Conservation (phyloP, 2,888 invertebrate species). For the Drosophila nr. fundita region DNA sequence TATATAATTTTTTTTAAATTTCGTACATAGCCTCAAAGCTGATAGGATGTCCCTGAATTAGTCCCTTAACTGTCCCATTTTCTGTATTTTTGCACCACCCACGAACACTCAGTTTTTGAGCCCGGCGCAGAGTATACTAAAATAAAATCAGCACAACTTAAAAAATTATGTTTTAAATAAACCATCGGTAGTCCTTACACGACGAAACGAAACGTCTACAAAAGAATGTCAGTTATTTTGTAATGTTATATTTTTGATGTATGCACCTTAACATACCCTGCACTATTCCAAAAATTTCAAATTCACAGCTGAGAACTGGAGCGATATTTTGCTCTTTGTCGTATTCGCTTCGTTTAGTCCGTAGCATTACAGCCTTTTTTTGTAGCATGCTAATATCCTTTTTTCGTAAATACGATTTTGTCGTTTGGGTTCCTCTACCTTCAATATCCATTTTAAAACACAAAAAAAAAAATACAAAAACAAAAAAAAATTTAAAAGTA, state of each 20-base stretch:
- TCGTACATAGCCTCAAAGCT: conserved; percentile 86
- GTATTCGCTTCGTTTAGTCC: no score
- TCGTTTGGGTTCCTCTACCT: conserved; percentile 31
- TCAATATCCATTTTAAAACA: conserved; percentile 13
- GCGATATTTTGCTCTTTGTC: not conserved
- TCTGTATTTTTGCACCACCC: conserved; percentile 89
- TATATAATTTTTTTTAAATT: not conserved
- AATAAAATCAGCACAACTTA: conserved; percentile 9
- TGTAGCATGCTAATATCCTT: not conserved
- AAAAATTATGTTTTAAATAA: conserved; percentile 7
- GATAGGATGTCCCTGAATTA: conserved; percentile 86
- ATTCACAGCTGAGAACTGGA: conserved; percentile 64
- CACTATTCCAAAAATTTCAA: conserved; percentile 84
- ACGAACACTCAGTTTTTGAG: conserved; percentile 86
- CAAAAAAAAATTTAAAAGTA: conserved; percentile 22
- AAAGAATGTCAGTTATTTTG: conserved; percentile 4
- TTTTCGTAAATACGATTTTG: not conserved
- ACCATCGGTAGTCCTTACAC: conserved; percentile 48
- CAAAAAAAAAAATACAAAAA: fast-evolving
- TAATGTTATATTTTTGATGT: not conserved
- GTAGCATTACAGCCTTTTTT: not conserved
- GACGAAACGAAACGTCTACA: conserved; percentile 75
- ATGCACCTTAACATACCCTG: conserved; percentile 70
- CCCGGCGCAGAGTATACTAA: conserved; percentile 85
- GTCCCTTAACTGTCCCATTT: conserved; percentile 87